Percentiles rank a stretch among this genome's conserved stretches.
phyloP scores from a whole-genome alignment of 1,140 invertebrate species.

The Agrilus planipennis region DNA sequence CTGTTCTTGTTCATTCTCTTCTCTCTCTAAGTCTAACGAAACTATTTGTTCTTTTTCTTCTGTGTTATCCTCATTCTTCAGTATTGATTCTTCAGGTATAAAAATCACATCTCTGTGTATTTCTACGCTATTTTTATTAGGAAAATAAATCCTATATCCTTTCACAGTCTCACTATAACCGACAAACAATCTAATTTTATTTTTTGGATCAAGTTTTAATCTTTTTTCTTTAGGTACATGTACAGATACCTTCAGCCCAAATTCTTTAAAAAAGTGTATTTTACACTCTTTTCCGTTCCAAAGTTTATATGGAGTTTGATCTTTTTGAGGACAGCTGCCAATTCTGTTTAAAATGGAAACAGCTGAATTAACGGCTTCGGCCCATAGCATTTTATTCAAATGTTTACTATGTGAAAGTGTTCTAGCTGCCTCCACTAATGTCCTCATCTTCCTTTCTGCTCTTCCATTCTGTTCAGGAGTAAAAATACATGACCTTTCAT shows the following conservation, averaged over 20 bases:
- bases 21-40: background rate
- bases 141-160: conserved; percentile 21
- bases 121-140: conserved; percentile 12
- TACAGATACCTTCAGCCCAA: conserved; percentile 28
- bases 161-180: conserved; percentile 30
- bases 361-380: conserved; percentile 31
- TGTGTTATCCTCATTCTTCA: background rate
- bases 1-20: background rate
- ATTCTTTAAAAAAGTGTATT: conserved; percentile 23
- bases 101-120: conserved; percentile 12
- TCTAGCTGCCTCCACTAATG: conserved; percentile 34
- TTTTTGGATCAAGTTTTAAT: conserved; percentile 30
- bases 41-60: no score
- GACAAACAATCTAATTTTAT: conserved; percentile 27
- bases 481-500: no score
- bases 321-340: conserved; percentile 23
- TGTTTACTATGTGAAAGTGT: conserved; percentile 21
- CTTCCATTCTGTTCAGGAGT: no score
- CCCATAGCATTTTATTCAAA: conserved; percentile 30
- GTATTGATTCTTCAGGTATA: conserved; percentile 1
- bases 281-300: conserved; percentile 23
- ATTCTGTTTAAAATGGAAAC: conserved; percentile 32
- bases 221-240: conserved; percentile 32
- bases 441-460: no score
- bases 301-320: conserved; percentile 29